A percentile compares a stretch with the other conserved stretches of the same genome.
phyloP scores from a whole-genome alignment of 2,888 invertebrate genomes.

The Apotomis capreana region DNA sequence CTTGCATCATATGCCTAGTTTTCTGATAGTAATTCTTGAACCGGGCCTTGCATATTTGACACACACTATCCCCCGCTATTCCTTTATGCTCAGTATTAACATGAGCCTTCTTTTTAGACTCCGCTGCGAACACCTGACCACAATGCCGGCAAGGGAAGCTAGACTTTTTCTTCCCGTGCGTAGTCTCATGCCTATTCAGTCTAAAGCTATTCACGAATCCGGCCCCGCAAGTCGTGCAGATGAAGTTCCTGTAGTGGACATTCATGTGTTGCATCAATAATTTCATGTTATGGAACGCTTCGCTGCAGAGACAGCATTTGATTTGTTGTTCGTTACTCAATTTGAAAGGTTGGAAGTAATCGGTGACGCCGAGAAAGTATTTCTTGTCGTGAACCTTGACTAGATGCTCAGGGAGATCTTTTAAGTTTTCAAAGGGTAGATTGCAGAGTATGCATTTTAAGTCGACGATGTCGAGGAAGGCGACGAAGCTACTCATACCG shows the following conservation, averaged over 20 bases:
- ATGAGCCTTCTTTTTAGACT: conserved; percentile 74
- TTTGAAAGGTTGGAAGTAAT: conserved; percentile 73
- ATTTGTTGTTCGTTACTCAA: conserved; percentile 68
- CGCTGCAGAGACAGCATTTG: conserved; percentile 70
- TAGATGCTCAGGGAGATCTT: conserved; percentile 64
- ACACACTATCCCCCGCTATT: conserved; percentile 75
- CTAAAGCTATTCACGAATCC: conserved; percentile 75
- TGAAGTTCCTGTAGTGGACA: conserved; percentile 73
- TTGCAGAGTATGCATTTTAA: conserved; percentile 73
- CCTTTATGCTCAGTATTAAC: conserved; percentile 75
- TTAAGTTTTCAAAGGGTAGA: conserved; percentile 59
- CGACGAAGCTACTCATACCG: conserved; percentile 72
- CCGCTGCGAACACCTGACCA: conserved; percentile 68
- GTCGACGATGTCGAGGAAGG: conserved; percentile 72
- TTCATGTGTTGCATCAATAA: conserved; percentile 78
- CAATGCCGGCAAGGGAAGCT: conserved; percentile 71
- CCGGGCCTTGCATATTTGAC: conserved; percentile 74
- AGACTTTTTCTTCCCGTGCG: conserved; percentile 72
- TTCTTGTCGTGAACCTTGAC: conserved; percentile 68
- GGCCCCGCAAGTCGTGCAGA: conserved; percentile 74
- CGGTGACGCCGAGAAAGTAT: conserved; percentile 68
- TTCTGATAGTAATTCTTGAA: conserved; percentile 79
- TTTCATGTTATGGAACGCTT: conserved; percentile 74
- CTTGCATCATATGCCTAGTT: conserved; percentile 74
- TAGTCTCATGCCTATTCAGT: conserved; percentile 70